Evolutionary conservation across 2,888 invertebrate species (phyloP).

Genomic region (Eristalis pertinax): DNA sequence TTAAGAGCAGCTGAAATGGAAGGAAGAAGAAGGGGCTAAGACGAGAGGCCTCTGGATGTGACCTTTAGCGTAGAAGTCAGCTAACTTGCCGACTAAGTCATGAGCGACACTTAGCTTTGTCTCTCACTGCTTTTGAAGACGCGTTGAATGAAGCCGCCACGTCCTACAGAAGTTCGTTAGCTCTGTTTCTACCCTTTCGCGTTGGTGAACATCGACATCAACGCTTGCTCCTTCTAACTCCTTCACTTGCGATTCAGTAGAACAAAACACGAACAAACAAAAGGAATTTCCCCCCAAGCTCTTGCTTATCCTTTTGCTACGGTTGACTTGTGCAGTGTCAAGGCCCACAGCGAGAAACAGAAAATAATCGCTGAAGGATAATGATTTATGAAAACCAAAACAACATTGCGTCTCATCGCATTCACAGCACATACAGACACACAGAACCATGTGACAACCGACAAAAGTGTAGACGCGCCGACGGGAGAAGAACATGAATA

Average conservation of each 20-base stretch:
- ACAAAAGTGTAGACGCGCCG: constrained; percentile 19
- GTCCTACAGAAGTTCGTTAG: neutral
- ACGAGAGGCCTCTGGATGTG: too few relatives aligned
- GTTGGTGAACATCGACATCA: neutral
- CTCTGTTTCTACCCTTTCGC: neutral
- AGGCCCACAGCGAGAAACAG: constrained; percentile 17
- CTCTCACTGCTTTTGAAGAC: too few relatives aligned
- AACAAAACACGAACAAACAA: constrained; percentile 32
- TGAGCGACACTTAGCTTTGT: too few relatives aligned
- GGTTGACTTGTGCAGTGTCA: constrained; percentile 57
- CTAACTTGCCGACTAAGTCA: too few relatives aligned
- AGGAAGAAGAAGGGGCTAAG: too few relatives aligned
- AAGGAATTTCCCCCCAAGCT: constrained; percentile 29
- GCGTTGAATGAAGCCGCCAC: neutral
- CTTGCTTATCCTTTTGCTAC: neutral
- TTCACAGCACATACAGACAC: constrained; percentile 34
- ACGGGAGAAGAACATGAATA: constrained; percentile 20
- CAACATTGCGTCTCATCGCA: constrained; percentile 67
- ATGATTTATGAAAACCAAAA: constrained; percentile 71
- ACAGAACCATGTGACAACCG: constrained; percentile 53
- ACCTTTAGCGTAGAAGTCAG: too few relatives aligned
- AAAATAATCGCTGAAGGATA: constrained; percentile 71
- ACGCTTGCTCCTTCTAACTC: neutral
- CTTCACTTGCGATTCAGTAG: neutral
- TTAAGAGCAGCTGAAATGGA: neutral